Evolutionary conservation across 2,888 invertebrate genomes (phyloP).

Genomic region (Andricus quercusramuli): DNA sequence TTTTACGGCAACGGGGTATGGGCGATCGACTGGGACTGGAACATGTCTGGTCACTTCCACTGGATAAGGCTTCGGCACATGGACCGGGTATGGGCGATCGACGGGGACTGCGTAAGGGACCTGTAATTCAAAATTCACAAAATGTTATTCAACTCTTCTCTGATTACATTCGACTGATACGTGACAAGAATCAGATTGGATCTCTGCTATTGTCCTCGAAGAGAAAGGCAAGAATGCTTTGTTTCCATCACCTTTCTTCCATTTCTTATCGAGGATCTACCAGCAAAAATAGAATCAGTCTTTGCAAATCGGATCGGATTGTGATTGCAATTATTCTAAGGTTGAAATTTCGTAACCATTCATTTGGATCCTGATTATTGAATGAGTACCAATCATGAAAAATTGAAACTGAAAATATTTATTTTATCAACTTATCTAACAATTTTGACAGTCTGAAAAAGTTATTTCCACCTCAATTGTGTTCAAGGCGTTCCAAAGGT

Average conservation of each 20-base stretch:
- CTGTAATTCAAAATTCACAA: conserved; percentile 53
- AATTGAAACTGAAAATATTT: too few species aligned
- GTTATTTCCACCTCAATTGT: too few species aligned
- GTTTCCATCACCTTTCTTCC: neutral
- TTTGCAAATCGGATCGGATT: neutral
- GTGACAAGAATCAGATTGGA: conserved; percentile 42
- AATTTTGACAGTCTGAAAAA: too few species aligned
- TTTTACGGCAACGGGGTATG: conserved; percentile 68
- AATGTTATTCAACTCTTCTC: neutral
- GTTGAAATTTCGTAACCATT: neutral
- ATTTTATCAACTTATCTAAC: too few species aligned
- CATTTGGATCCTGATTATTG: neutral
- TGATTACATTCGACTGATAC: neutral
- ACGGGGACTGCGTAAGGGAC: conserved; percentile 76
- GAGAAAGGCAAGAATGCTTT: neutral
- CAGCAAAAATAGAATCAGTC: neutral
- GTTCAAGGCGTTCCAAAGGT: too few species aligned
- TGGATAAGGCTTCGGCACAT: conserved; percentile 75
- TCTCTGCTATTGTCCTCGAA: neutral
- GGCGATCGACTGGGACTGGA: conserved; percentile 71
- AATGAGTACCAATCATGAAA: too few species aligned
- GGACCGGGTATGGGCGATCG: conserved; percentile 75
- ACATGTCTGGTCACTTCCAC: conserved; percentile 75
- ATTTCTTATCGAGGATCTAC: neutral
- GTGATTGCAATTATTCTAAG: neutral